These are phyloP conservation scores for Urophycis tenuis DNA, from an alignment of 2,797 vertebrate species.

Conservation along the genomic window DNA sequence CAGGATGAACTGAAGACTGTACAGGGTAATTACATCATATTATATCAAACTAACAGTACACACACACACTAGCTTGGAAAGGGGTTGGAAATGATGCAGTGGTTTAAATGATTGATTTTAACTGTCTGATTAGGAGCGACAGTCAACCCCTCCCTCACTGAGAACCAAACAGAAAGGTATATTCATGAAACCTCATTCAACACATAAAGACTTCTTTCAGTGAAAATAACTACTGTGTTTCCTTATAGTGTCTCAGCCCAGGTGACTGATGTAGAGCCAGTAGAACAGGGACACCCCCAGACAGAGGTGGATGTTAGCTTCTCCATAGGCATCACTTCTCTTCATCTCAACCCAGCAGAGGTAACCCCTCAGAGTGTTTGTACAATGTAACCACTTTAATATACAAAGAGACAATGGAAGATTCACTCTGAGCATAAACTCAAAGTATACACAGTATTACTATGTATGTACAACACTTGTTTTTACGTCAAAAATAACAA, in stretches of 20 bases:
- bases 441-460: too few species aligned
- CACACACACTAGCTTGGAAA: background rate
- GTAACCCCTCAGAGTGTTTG: constrained; percentile 23
- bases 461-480: too few species aligned
- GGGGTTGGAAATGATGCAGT: constrained; percentile 15
- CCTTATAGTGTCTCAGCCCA: constrained; percentile 34
- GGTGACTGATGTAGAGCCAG: constrained; percentile 29
- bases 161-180: constrained; percentile 51
- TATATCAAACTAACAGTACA: background rate
- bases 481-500: background rate
- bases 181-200: constrained; percentile 5
- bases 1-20: constrained; percentile 56
- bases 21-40: constrained; percentile 41
- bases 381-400: background rate
- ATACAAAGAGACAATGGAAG: background rate
- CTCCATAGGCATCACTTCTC: constrained; percentile 35
- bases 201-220: background rate
- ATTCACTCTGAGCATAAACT: too few species aligned
- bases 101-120: constrained; percentile 11
- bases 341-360: constrained; percentile 36
- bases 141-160: constrained; percentile 17
- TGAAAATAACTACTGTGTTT: background rate
- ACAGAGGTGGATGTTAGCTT: constrained; percentile 18
- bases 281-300: constrained; percentile 24
- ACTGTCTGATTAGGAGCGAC: constrained; percentile 36